Evolutionary conservation across 2,888 invertebrate genomes (phyloP).

Genomic region (Plemyria rubiginata): DNA sequence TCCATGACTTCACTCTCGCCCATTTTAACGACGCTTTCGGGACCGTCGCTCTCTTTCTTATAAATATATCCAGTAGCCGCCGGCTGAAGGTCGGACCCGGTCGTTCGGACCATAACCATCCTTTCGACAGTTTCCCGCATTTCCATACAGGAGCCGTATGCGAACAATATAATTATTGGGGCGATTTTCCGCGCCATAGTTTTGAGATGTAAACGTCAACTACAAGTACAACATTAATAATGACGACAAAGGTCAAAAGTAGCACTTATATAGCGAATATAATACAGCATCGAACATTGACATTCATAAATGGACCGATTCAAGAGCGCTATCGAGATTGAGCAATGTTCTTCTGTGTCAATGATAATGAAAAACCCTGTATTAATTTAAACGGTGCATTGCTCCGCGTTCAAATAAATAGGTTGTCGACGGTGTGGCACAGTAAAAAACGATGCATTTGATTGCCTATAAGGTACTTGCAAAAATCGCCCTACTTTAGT

Average conservation of each 20-base stretch:
- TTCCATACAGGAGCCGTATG: constrained; percentile 67
- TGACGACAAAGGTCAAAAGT: constrained; percentile 72
- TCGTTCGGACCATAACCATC: constrained; percentile 83
- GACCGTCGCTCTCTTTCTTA: constrained; percentile 77
- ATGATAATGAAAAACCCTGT: constrained; percentile 82
- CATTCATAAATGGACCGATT: constrained; percentile 77
- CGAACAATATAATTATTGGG: constrained; percentile 56
- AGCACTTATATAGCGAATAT: constrained; percentile 77
- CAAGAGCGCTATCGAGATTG: constrained; percentile 76
- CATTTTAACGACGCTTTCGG: constrained; percentile 77
- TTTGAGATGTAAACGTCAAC: constrained; percentile 55
- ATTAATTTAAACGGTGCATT: constrained; percentile 75
- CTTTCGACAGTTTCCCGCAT: constrained; percentile 79
- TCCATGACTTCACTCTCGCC: constrained; percentile 75
- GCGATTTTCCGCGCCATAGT: constrained; percentile 68
- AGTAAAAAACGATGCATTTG: constrained; percentile 13
- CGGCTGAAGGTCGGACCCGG: constrained; percentile 84
- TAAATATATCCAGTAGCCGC: constrained; percentile 86
- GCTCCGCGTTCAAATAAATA: constrained; percentile 60
- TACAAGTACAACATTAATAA: constrained; percentile 52
- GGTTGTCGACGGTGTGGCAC: neutral
- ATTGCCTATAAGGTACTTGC: too few relatives aligned
- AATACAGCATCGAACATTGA: constrained; percentile 71
- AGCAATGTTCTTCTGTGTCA: constrained; percentile 81
- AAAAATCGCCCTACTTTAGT: too few relatives aligned